These are phyloP conservation scores for Philhelius pedissequus DNA, from an alignment of 2,888 invertebrate genomes.

Conservation along the genomic window DNA sequence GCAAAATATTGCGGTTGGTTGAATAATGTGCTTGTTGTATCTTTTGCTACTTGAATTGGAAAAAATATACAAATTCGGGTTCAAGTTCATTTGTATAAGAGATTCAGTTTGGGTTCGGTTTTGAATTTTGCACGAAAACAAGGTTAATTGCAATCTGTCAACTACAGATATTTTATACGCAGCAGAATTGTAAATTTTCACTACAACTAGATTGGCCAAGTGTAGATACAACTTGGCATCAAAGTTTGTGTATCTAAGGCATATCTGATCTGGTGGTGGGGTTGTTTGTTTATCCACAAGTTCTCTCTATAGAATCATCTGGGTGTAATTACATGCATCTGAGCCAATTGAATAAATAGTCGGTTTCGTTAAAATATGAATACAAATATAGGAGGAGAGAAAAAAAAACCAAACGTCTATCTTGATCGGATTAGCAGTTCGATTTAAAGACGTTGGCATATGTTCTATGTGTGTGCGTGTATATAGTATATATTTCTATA, in stretches of 20 bases:
- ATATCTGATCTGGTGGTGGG: background rate
- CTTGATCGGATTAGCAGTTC: slow-evolving; percentile 36
- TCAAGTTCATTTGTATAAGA: slow-evolving; percentile 44
- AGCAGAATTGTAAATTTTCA: slow-evolving; percentile 10
- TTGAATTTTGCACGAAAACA: background rate
- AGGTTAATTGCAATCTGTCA: slow-evolving; percentile 59
- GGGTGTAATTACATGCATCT: background rate
- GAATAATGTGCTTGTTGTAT: background rate
- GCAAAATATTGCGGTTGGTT: background rate
- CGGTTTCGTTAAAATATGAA: background rate
- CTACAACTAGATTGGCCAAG: background rate
- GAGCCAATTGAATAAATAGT: slow-evolving; percentile 51
- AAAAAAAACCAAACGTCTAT: background rate
- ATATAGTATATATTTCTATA: background rate
- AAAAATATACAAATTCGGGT: slow-evolving; percentile 7
- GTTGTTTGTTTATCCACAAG: background rate
- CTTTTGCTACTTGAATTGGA: background rate
- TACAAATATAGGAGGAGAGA: background rate
- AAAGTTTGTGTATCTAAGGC: slow-evolving; percentile 7
- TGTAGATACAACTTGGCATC: too few species aligned
- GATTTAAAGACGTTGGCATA: slow-evolving; percentile 29
- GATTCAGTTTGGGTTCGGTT: background rate
- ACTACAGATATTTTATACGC: slow-evolving; percentile 13
- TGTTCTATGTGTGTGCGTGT: background rate
- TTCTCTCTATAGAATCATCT: background rate